Base-by-base conservation (phyloP, 2,797 vertebrate genomes). In the Gallinago stenura region DNA sequence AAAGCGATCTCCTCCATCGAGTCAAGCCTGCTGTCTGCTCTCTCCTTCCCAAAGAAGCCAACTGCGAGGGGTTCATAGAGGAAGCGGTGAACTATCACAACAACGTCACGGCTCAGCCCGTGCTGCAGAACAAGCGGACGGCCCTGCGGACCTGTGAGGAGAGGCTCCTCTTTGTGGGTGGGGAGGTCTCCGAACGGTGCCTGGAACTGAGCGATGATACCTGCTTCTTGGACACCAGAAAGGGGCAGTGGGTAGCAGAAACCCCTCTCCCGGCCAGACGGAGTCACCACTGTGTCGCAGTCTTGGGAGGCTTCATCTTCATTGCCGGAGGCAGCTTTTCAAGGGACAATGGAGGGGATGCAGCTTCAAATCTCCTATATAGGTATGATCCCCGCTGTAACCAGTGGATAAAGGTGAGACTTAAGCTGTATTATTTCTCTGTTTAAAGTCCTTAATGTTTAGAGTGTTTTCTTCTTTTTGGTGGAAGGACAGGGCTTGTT, bases 331-430 rank as follows among this genome's bases (percentile, higher is more conserved):
- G 99, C 72, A 99, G 99, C 96, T 99, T 98, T n/a, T 99, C 99
- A 12, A 97, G 98, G 51, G 99, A 99, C 98, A 99, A 99, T 21
- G 99, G 99, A 24, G 99, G 98, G 90, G 99, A 99, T 19, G 98
- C 99, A 0, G 99, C 99, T 11, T 99, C 99, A 51, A 99, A 98
- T 97, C 98, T 99, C 89, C 98, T 99, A 93, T 99, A 99, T 98
- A 98, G 99, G 98, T 99, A 99, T 88, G 99, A 99, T 97, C 99
- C 99, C 78, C 98, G 99, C 62, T 98, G 98, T 98, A 99, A 98
- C 97, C 98, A 98, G 93, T 99, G 99, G 99, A 98, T 98, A 96
- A 98, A 98, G 99, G 99, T 99, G 98, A 98, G 98, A 62, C 93
- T 97, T 95, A 93, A 97, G 96, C 91, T 96, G 79, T 62, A 94